Evolutionary conservation across 2,113 vertebrate genomes (phyloP), one percentile per base, ranked within the genome.

Genomic region (Motacilla tschutschensis): DNA sequence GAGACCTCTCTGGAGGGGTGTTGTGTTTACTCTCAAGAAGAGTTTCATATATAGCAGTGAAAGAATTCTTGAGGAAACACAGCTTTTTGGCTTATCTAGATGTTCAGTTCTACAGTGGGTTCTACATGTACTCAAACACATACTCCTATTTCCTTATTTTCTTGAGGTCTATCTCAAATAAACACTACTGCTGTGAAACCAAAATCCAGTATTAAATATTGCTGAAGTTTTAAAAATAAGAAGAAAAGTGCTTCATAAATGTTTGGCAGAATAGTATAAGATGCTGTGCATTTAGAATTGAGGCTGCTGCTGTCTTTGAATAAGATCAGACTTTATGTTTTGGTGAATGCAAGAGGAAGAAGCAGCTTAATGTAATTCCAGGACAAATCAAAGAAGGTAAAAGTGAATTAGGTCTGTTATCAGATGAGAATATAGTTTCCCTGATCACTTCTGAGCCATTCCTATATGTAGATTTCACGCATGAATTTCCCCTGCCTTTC

Each of bases 11-110:
- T 82, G 79, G 79, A 94, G 89, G 17, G 84, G 18, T 86, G 66
- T 92, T 95, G 54, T 94, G 88, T 96, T 96, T 94, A 87, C 91
- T 93, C 92, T 90, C 76, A 66, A 89, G 92, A 66, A 90, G 57
- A 59, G 36, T 28, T 40, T 93, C 79, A 80, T 40, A 35, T 93
- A 79, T 94, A 83, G 8, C 22, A 74, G 14, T 10, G 5, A 77
- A 85, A 86, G 83, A 76, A 31, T 91, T 77, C 66, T 74, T 67
- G 83, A 90, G 83, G 87, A 94, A 78, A 63, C 0, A 0, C 5
- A 36, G 81, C 79, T 93, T 95, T 95, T 97, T 95, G 95, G 89
- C 91, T 89, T 44, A 60, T 70, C 67, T 25, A 3, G 14, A 26
- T 85, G 75, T 77, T 74, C 71, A 58, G 55, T 70, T 67, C 74